These are phyloP conservation scores for Blastobasis adustella DNA, from an alignment of 2,888 invertebrate species.

Conservation along the genomic window DNA sequence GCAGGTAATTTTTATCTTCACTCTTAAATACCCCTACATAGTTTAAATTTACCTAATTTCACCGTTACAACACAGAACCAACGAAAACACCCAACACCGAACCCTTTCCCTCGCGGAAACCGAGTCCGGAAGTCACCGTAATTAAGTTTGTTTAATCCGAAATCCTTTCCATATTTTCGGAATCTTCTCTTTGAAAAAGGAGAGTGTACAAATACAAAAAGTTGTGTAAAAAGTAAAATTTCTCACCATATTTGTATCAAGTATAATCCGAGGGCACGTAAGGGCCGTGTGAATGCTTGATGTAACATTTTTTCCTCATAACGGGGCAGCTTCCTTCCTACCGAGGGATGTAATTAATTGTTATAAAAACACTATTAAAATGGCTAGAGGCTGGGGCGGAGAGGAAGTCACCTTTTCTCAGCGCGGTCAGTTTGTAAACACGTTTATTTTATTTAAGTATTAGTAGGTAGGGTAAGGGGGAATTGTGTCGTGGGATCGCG, in stretches of 20 bases:
- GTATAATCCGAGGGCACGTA: constrained; percentile 7
- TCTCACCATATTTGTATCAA: background rate
- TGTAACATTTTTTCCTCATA: constrained; percentile 10
- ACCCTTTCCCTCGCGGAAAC: constrained; percentile 4
- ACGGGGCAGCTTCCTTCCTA: constrained; percentile 37
- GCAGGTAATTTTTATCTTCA: no score
- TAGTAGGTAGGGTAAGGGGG: no score
- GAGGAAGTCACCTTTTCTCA: constrained; percentile 1
- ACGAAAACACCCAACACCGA: background rate
- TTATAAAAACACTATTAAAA: constrained; percentile 3
- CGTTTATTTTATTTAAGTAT: no score
- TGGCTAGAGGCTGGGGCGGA: background rate
- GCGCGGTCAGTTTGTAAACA: constrained; percentile 2
- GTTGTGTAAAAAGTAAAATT: background rate
- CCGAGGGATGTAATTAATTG: constrained; percentile 21
- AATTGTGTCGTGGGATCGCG: no score
- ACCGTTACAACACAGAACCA: no score
- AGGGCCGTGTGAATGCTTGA: constrained; percentile 17
- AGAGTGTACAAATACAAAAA: background rate
- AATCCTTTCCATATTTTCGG: background rate
- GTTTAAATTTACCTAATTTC: no score
- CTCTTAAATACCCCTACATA: no score
- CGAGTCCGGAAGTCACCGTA: background rate
- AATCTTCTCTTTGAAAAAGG: background rate
- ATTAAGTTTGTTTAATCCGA: background rate